A percentile compares a stretch with the other conserved stretches of the same genome.
Evolutionary conservation across 37 sponge, comb jelly and placozoan species (phyloP).

Genomic region (Aphrocallistes beatrix): DNA sequence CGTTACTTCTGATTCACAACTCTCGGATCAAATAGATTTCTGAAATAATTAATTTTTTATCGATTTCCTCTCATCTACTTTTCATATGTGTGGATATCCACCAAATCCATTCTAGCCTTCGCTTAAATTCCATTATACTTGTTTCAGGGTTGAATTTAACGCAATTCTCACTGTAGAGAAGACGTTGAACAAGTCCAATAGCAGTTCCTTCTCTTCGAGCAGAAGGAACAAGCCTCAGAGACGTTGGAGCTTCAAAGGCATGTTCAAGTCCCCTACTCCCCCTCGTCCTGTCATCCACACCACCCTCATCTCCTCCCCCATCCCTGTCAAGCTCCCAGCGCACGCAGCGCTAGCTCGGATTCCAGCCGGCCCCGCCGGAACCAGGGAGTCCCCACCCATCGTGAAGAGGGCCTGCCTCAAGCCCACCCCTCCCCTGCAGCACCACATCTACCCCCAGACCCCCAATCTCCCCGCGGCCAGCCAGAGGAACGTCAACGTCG

Average conservation of each 20-base stretch:
- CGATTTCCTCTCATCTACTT: no score
- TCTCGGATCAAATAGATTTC: no score
- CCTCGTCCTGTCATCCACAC: conserved; percentile 1
- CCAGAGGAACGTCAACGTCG: no score
- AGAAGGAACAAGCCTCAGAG: conserved; percentile 8
- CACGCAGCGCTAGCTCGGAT: no score
- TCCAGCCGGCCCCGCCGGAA: no score
- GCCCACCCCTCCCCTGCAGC: neutral
- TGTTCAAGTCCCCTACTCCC: conserved; percentile 14
- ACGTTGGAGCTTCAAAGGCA: neutral
- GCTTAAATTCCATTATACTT: no score
- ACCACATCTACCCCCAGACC: neutral
- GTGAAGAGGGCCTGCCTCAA: neutral
- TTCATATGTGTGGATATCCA: no score
- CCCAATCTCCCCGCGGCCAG: neutral
- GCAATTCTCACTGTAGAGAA: no score
- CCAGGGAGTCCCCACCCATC: neutral
- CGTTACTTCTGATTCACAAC: no score
- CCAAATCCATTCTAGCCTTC: no score
- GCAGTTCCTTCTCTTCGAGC: neutral
- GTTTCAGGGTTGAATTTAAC: no score
- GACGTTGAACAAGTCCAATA: neutral
- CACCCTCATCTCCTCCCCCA: neutral
- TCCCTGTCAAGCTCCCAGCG: neutral
- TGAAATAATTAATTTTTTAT: no score